Evolutionary conservation across 2,797 vertebrate genomes (phyloP), one percentile per base, ranked within the genome.

Genomic region (Sebastes nivosus): DNA sequence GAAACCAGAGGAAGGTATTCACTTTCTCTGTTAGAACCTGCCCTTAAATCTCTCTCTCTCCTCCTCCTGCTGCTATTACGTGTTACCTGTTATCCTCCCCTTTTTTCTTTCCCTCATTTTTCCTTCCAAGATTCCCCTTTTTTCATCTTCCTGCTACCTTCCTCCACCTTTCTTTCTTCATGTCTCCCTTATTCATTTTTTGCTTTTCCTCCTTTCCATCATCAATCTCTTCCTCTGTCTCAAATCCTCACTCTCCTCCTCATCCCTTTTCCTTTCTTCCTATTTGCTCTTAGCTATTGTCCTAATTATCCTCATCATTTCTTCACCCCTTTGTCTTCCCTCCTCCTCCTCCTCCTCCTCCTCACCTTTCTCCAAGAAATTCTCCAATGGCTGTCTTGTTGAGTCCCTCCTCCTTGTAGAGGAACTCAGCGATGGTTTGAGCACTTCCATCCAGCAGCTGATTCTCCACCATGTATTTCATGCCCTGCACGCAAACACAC

Each of bases 381-480:
- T 96, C 96, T 69, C 98, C 98, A 1, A 99, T 98, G 82, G 97
- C 97, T 0, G 97, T 97, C 93, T 99, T 99, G 92, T 97, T 98
- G 87, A 98, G 95, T 18, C 98, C 97, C 74, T 99, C 98, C 9
- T 98, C 97, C 84, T 97, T 98, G 93, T 98, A 97, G 22, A 99
- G 97, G 90, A 98, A 99, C 79, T 89, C 96, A 1, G 98, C 97
- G 0, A 98, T 96, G 55, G 94, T 88, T n/a, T 87, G 91, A 20
- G 94, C 86, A 0, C 89, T 79, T 42, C 93, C 81, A 5, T 95
- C 93, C 88, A 99, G 80, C 9, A 98, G 83, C 32, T 96, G 91
- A 5, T 97, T 96, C 27, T 97, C 96, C 13, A 66, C 95, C 84
- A 99, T 92, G 77, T 96, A 98, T 78, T 91, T 94, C 68, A 99